Evolutionary conservation across 2,797 vertebrate genomes (phyloP).

Genomic region (Lacerta agilis): DNA sequence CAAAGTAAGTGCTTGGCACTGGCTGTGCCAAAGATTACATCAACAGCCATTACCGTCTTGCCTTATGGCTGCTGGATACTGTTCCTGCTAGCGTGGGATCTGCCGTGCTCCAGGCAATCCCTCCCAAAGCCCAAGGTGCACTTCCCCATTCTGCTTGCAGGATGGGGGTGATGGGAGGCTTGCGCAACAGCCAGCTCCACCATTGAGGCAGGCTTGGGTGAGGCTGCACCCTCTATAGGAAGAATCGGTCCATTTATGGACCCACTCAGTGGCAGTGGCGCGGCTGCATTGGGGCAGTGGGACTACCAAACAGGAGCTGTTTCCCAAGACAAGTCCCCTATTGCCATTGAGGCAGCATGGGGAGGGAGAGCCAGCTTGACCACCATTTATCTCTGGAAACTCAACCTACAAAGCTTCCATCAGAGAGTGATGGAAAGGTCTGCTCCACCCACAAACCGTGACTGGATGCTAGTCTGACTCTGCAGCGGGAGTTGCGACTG

Average conservation of each 20-base stretch:
- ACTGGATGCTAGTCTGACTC: conserved; percentile 76
- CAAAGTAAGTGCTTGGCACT: neutral
- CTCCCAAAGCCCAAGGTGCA: neutral
- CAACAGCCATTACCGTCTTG: neutral
- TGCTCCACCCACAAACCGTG: conserved; percentile 77
- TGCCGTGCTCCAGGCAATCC: neutral
- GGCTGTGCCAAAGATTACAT: too few relatives aligned
- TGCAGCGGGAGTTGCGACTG: conserved; percentile 82
- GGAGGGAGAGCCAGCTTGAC: neutral
- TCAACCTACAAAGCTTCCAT: neutral
- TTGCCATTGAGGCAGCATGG: neutral
- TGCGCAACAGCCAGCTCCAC: too few relatives aligned
- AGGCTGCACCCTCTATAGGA: too few relatives aligned
- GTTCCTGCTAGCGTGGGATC: neutral
- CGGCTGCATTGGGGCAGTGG: neutral
- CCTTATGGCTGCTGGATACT: neutral
- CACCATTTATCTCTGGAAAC: neutral
- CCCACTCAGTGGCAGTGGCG: neutral
- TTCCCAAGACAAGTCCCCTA: neutral
- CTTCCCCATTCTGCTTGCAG: neutral
- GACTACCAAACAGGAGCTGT: neutral
- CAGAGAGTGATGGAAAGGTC: conserved; percentile 71
- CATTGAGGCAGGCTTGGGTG: neutral
- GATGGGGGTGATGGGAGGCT: neutral
- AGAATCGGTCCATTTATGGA: too few relatives aligned